These are phyloP conservation scores for Toxonevra muliebris DNA, from an alignment of 2,888 invertebrate species.

Conservation along the genomic window DNA sequence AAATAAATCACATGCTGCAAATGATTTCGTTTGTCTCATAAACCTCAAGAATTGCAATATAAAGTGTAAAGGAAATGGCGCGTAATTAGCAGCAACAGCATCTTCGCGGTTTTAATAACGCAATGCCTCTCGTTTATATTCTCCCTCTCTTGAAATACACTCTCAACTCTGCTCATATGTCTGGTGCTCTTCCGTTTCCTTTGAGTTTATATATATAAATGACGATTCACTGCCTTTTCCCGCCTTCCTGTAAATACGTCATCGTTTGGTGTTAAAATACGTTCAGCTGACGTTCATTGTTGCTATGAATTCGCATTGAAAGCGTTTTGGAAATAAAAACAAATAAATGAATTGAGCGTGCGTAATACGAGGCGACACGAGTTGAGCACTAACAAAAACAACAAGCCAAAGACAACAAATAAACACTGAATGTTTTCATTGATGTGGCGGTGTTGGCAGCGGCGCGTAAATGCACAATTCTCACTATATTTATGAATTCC, in stretches of 20 bases:
- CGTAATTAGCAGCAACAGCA: too few relatives aligned
- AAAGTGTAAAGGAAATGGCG: not conserved
- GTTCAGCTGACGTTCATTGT: not conserved
- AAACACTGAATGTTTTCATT: not conserved
- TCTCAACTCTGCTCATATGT: not conserved
- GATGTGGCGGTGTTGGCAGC: too few relatives aligned
- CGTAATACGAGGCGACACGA: constrained; percentile 8
- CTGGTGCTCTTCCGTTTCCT: constrained; percentile 26
- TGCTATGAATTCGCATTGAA: not conserved
- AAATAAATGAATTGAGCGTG: constrained; percentile 3
- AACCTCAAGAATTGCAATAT: too few relatives aligned
- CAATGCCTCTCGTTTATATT: too few relatives aligned
- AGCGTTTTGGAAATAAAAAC: not conserved
- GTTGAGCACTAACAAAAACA: not conserved
- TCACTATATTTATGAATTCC: too few relatives aligned
- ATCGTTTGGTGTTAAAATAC: too few relatives aligned
- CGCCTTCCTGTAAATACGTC: too few relatives aligned
- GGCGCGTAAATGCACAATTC: too few relatives aligned
- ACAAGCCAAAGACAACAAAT: not conserved
- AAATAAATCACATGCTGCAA: too few relatives aligned
- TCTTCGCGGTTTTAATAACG: too few relatives aligned
- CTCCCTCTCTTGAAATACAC: too few relatives aligned
- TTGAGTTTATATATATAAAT: constrained; percentile 4
- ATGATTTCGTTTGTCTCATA: too few relatives aligned
- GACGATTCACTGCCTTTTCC: not conserved